A percentile compares a stretch with the other conserved stretches of the same genome.
These are phyloP conservation scores for Chloroceryle amazona DNA, from an alignment of 2,797 vertebrate genomes.

Conservation along the genomic window DNA sequence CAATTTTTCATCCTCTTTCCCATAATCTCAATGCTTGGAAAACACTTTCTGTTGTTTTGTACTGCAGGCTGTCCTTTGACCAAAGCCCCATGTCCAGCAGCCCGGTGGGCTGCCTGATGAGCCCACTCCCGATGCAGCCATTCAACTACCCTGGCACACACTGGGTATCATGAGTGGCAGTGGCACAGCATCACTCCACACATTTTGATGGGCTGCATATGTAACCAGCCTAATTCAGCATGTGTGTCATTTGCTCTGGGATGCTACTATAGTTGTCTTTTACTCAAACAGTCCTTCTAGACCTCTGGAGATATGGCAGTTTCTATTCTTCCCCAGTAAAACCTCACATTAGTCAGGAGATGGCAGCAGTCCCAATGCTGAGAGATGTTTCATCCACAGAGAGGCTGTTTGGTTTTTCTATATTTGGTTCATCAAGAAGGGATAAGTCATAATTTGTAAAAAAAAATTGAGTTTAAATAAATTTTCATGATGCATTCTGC, in stretches of 20 bases:
- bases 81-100: neutral
- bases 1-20: neutral
- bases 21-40: neutral
- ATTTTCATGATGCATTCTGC: conserved; percentile 77
- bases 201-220: neutral
- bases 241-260: neutral
- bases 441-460: conserved; percentile 79
- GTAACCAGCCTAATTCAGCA: neutral
- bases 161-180: accelerated
- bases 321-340: neutral
- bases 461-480: conserved; percentile 81
- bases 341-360: neutral
- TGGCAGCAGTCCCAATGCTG: neutral
- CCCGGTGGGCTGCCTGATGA: neutral
- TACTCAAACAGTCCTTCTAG: neutral
- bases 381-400: neutral
- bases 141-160: accelerated
- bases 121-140: neutral
- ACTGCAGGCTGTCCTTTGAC: neutral
- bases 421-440: conserved; percentile 73
- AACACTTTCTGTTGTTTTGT: neutral
- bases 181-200: neutral
- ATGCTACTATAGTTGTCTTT: neutral
- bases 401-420: neutral
- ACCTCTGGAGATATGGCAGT: neutral